Evolutionary conservation across 2,888 invertebrate genomes (phyloP).

Genomic region (Sinopyrophorus schimmeli): DNA sequence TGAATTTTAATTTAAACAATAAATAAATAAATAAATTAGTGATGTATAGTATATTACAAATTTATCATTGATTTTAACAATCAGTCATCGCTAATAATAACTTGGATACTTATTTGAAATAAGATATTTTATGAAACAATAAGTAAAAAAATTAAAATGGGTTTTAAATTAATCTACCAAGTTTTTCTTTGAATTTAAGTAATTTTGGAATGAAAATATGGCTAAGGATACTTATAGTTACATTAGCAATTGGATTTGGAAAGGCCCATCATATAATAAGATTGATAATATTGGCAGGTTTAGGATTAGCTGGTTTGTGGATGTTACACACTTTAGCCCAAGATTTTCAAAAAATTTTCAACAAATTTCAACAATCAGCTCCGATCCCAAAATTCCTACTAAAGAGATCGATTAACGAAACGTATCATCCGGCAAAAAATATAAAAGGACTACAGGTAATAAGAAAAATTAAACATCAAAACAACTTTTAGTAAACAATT

Average conservation of each 20-base stretch:
- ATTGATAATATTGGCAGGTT: constrained; percentile 51
- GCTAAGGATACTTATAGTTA: constrained; percentile 36
- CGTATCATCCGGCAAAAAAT: not conserved
- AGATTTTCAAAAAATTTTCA: constrained; percentile 51
- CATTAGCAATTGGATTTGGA: constrained; percentile 42
- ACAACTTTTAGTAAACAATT: not conserved
- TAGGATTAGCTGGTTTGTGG: constrained; percentile 56
- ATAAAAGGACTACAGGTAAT: not conserved
- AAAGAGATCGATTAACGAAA: constrained; percentile 23
- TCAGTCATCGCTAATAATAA: not conserved
- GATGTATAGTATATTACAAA: not conserved
- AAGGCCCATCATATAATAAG: constrained; percentile 53
- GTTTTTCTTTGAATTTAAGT: no score
- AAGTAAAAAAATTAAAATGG: no score
- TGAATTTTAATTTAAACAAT: not conserved
- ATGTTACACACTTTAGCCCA: constrained; percentile 56
- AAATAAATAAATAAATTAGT: not conserved
- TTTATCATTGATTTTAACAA: not conserved
- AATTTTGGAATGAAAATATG: constrained; percentile 33
- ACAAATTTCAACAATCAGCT: constrained; percentile 12
- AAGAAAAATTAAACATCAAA: not conserved
- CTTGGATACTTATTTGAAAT: no score
- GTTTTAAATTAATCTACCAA: no score
- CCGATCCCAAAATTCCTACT: constrained; percentile 4
- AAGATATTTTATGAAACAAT: no score